A percentile compares a stretch with the other conserved stretches of the same genome.
These are phyloP conservation scores for Silurus meridionalis DNA, from an alignment of 2,113 vertebrate species.

Conservation along the genomic window DNA sequence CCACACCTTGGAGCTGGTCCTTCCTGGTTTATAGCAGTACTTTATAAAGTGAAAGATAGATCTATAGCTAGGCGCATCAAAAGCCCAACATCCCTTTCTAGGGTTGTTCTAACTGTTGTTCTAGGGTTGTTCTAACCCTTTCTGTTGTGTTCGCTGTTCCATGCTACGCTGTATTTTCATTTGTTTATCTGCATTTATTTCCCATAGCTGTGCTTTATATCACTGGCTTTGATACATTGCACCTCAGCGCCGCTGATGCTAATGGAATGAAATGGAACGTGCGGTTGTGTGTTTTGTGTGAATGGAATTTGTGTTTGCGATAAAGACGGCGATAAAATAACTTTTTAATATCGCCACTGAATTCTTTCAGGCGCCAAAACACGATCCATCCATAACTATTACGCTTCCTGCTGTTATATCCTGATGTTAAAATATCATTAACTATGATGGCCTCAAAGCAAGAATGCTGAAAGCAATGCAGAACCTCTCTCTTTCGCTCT, in stretches of 20 bases:
- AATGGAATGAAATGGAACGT: slow-evolving; percentile 34
- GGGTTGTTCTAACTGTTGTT: too few species aligned
- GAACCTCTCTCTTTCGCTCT: not conserved
- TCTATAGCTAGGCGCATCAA: too few species aligned
- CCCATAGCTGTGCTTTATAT: slow-evolving; percentile 19
- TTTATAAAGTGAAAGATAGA: too few species aligned
- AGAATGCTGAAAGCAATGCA: not conserved
- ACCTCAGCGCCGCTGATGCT: slow-evolving; percentile 30
- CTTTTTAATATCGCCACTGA: slow-evolving; percentile 39
- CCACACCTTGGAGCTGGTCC: not conserved
- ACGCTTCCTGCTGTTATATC: not conserved
- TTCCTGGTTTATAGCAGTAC: too few species aligned
- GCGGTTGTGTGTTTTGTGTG: not conserved
- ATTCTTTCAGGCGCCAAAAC: slow-evolving; percentile 37
- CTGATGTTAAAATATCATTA: not conserved
- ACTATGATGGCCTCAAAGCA: not conserved
- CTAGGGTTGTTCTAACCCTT: too few species aligned
- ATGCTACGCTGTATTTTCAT: not conserved
- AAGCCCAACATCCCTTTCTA: too few species aligned
- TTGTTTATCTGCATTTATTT: not conserved
- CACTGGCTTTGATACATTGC: slow-evolving; percentile 20
- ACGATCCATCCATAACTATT: not conserved
- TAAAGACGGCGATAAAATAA: slow-evolving; percentile 29
- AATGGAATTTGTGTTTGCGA: slow-evolving; percentile 5
- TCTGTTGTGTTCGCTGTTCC: not conserved